Percentiles rank a stretch among this genome's conserved stretches.
Conservation (phyloP, 2,113 vertebrate species). For the Serinus canaria region DNA sequence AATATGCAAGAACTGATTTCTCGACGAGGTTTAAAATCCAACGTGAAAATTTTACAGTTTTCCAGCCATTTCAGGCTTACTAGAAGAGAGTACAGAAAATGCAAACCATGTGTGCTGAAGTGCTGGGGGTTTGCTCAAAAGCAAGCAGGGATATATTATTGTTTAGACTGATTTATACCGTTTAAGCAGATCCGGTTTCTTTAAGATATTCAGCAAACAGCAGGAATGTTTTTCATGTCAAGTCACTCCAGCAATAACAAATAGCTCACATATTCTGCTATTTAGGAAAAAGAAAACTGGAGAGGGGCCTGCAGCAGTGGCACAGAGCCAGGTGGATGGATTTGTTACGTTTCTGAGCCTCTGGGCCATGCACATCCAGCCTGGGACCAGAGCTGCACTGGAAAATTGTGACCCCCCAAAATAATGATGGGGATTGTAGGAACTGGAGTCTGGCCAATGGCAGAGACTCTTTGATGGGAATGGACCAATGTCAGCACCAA, state of each 20-base stretch:
- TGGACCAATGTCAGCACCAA: constrained; percentile 25
- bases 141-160: constrained; percentile 33
- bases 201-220: constrained; percentile 52
- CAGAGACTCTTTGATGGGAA: constrained; percentile 26
- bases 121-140: constrained; percentile 48
- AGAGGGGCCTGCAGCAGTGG: constrained; percentile 37
- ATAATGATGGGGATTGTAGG: neutral
- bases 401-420: constrained; percentile 43
- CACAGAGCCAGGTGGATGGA: constrained; percentile 20
- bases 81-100: constrained; percentile 49
- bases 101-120: constrained; percentile 34
- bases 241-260: constrained; percentile 51
- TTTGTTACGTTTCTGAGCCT: constrained; percentile 44
- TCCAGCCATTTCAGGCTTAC: constrained; percentile 45
- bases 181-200: constrained; percentile 52
- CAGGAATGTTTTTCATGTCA: constrained; percentile 46
- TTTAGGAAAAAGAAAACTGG: constrained; percentile 52
- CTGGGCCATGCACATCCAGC: neutral
- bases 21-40: constrained; percentile 37
- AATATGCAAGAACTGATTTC: constrained; percentile 34
- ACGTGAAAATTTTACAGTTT: constrained; percentile 39
- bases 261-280: constrained; percentile 56
- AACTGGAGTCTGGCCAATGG: constrained; percentile 28
- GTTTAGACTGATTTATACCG: constrained; percentile 49
- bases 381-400: neutral